Base-by-base conservation (phyloP, 2,888 invertebrate species). In the Pristionchus exspectatus region DNA sequence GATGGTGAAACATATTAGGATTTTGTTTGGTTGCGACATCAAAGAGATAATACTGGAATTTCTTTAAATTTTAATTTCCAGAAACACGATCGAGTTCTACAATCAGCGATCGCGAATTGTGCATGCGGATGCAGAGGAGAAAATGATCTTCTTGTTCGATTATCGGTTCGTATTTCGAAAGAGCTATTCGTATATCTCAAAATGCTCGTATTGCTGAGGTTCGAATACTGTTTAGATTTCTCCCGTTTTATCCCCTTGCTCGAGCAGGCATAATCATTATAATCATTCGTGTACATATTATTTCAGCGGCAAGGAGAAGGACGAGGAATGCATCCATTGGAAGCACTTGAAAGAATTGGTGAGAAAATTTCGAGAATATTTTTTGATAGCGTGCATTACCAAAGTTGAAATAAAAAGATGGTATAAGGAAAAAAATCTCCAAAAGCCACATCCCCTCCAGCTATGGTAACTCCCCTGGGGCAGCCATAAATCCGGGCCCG, bases 41-140 rank as follows among this genome's bases (percentile, higher is more conserved):
- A 77, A 77, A 16, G 33, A n/a, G 77, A 33, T 4, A 14, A 33
- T 33, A 4, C 4, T 30, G n/a, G 27, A 21, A 74, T 18, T 77
- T 77, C 0, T 18, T 56, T 91, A 91, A 91, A 50, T 59, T 77
- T 44, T 50, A 33, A 72, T 87, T 89, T 90, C 50, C 59, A 92
- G 91, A 63, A 92, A 92, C 88, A 74, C 86, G 30, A 66, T 93
- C 69, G 92, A 91, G 18, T 90, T 91, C 87, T 93, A 91, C 90
- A 92, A 93, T 77, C 90, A 91, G 59, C 91, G 93, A 5, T 92
- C 93, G 16, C 88, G 93, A n/a, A 88, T 92, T 10, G 86, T 90
- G 10, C 90, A 92, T 59, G 90, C 88, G 27, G 90, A 94, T 77
- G 92, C 91, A 18, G 92, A 94, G 50, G 93, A 93, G 66, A 90